These are phyloP conservation scores for Diacarnus erythraeanus DNA, from an alignment of 37 sponge, comb jelly and placozoan genomes.

Conservation along the genomic window DNA sequence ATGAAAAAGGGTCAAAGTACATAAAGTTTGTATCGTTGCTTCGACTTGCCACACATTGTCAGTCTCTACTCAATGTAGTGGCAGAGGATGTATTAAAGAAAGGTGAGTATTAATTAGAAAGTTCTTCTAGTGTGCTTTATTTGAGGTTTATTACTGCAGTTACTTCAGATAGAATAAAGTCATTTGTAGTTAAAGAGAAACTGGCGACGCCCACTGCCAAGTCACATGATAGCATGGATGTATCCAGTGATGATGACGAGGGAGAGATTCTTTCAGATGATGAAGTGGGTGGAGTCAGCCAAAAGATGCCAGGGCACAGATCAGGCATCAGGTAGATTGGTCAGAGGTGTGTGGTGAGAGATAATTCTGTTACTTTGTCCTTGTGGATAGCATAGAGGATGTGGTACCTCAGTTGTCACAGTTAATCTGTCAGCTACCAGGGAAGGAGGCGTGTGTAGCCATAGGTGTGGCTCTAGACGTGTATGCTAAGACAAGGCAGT, in stretches of 20 bases:
- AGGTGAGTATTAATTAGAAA: constrained; percentile 4
- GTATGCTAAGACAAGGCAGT: not conserved
- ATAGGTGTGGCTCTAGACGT: constrained; percentile 1
- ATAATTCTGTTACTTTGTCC: not conserved
- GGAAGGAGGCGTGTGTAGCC: constrained; percentile 18
- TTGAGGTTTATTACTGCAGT: no score
- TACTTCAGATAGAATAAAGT: constrained; percentile 1
- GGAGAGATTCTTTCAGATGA: constrained; percentile 32
- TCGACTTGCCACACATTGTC: constrained; percentile 17
- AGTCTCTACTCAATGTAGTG: not conserved
- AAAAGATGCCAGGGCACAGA: not conserved
- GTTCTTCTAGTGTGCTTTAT: no score
- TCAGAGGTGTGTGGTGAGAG: no score
- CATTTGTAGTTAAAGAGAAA: not conserved
- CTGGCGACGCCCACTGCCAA: constrained; percentile 11
- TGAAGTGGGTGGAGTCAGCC: not conserved
- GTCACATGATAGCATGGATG: constrained; percentile 5
- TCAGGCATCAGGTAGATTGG: not conserved
- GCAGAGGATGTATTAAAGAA: not conserved
- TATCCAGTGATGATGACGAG: constrained; percentile 18
- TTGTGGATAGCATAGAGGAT: constrained; percentile 23
- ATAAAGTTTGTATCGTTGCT: not conserved
- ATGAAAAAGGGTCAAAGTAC: no score
- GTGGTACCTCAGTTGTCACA: constrained; percentile 12
- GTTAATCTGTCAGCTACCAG: constrained; percentile 19